Base-by-base conservation (phyloP, 37 sponge, comb jelly and placozoan species). In the Cliona cf. orientalis region DNA sequence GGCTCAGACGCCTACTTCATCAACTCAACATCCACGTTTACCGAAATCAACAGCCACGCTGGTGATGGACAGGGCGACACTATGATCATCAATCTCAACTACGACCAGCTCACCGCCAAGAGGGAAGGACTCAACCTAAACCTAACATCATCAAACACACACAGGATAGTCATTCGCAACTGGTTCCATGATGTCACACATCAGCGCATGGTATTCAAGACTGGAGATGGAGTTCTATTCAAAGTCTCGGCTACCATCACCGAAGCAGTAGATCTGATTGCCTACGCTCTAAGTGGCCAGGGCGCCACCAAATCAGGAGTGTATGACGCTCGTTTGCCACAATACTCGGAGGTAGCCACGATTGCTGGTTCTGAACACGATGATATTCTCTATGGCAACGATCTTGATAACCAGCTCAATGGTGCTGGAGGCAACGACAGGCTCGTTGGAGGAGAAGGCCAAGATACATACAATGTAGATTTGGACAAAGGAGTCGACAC, bases 381-480 rank as follows among this genome's bases (percentile, higher is more conserved):
- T 61, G 63, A 61, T 28, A 22, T 61, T 22, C 14, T 61, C 7
- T 6, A 26, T 22, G 63, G 63, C n/a, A 61, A 61, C n/a, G 63
- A 61, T 61, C 63, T 61, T 61, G 63, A 61, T 22, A 61, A 61
- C 63, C 63, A 61, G 29, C 14, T 61, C 14, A 61, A 61, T 61
- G 63, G 63, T 14, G 63, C 25, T 9, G 26, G 26, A 61, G 63
- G 63, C 6, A 28, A 61, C 29, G 63, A 61, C n/a, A 61, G 6
- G 6, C 63, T 61, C 63, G n/a, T n/a, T 26, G 63, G 63, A n/a
- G 63, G 63, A 25, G 63, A 61, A 61, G 63, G 63, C 12, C 6
- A 22, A 61, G 63, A 61, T 28, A 61, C 63, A 7, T 61, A 61
- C 26, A 61, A 9, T 61, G 63, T 61, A 6, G 63, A 61, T n/a